phyloP scores from a whole-genome alignment of 2,113 vertebrate species.

The Scolopax mira region DNA sequence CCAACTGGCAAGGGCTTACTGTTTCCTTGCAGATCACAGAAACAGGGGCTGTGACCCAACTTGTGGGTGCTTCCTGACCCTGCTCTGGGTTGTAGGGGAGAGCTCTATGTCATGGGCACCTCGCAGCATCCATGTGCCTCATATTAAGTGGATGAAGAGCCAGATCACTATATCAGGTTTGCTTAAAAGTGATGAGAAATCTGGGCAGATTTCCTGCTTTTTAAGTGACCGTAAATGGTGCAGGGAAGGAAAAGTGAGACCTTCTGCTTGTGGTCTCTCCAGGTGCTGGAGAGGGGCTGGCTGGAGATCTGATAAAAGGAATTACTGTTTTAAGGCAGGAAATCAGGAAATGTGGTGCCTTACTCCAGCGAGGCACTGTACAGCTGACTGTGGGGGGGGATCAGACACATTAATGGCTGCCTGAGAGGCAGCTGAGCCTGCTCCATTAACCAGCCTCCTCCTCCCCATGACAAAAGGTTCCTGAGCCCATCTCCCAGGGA shows the following conservation, averaged over 20 bases:
- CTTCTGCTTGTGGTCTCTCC: background rate
- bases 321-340: background rate
- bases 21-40: background rate
- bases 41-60: rapidly evolving
- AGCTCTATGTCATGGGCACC: background rate
- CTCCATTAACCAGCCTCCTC: background rate
- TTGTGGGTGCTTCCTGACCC: background rate
- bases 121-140: background rate
- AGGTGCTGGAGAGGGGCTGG: background rate
- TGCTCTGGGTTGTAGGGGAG: rapidly evolving
- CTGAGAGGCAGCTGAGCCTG: background rate
- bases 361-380: background rate
- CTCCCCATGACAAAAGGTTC: background rate
- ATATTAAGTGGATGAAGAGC: background rate
- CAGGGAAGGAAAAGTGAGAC: background rate
- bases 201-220: background rate
- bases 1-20: background rate
- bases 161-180: background rate
- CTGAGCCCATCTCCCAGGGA: rapidly evolving
- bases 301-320: background rate
- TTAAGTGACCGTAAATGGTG: background rate
- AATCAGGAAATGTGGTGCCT: background rate
- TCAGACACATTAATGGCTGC: background rate
- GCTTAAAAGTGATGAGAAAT: background rate
- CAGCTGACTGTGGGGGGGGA: background rate